Base-by-base conservation (phyloP, 2,797 vertebrate genomes). In the Malacoraja senta region DNA sequence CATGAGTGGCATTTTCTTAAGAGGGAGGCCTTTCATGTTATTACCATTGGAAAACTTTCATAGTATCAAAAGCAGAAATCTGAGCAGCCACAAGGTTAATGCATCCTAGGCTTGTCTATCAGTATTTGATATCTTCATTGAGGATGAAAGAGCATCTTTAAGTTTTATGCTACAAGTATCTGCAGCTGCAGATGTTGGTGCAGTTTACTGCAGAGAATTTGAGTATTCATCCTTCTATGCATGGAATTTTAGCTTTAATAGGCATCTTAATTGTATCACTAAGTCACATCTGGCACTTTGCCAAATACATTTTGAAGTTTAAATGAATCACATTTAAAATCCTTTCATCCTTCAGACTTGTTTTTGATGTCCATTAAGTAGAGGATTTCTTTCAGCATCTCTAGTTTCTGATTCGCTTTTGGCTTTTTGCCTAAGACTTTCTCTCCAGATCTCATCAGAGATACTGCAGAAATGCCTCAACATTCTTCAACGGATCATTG, bases 321-420 rank as follows among this genome's bases (percentile, higher is more conserved):
- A 78, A 78, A 78, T 78, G 32, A 78, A 78, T 32, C n/a, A 78
- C 77, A 78, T 78, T n/a, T 78, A 78, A 78, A 78, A 78, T 35
- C 32, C 77, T 35, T 78, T 78, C 77, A 78, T 78, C n/a, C 77
- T 78, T 78, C 77, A 35, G n/a, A 4, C 32, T 35, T 78, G 77
- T 35, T 78, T 78, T 32, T 78, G 10, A 78, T 78, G 77, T 78
- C 32, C 77, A 78, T 78, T 78, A 78, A 17, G 77, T 78, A 78
- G 77, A 78, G n/a, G 77, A 78, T 78, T 78, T 35, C n/a, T 78
- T 78, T 78, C 77, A 78, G n/a, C 77, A 78, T 17, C 29, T 35
- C 1, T 15, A 13, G 12, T 35, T 35, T 78, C n/a, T 78, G n/a
- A 32, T 78, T 35, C 32, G 13, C 77, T 17, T 21, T 78, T 78